Base-by-base conservation (phyloP, 2,113 vertebrate species). In the Periophthalmodon schlosseri region DNA sequence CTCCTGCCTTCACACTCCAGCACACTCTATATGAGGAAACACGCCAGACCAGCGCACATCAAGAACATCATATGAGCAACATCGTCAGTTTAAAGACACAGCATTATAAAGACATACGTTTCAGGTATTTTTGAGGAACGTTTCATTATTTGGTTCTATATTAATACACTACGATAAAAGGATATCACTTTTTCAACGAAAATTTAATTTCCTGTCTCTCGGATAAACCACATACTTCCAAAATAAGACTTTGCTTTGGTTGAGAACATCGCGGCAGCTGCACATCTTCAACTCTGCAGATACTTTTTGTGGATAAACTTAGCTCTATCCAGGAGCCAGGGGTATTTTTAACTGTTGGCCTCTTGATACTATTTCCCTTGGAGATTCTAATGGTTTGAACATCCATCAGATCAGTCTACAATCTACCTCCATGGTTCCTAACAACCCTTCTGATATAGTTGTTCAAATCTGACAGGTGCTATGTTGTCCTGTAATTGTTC, bases 261-360 rank as follows among this genome's bases (percentile, higher is more conserved):
- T 70, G 60, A 84, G 72, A 73, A 76, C 56, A 69, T 68, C 39
- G 69, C 46, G 68, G 63, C 74, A 67, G 78, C 64, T 66, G 76
- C 80, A 67, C 66, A 80, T 74, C 78, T 75, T 70, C 71, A 79
- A 71, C 63, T 77, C 75, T 69, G 57, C 64, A 47, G 72, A 65
- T 70, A 34, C 58, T 74, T 70, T 73, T 70, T 54, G 70, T 69
- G 76, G 60, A 73, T 36, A 73, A 77, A 79, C 69, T 71, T 44
- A 63, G 61, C 76, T 47, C 21, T 60, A 54, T 68, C 74, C 69
- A 75, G 74, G 60, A 69, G 73, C 70, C 74, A 68, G 34, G 20
- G 86, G 76, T 89, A 87, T 87, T 89, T 88, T 91, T 87, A 88
- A 83, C 82, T 79, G 64, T 77, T 82, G 77, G 80, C 83, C 87